Conservation (phyloP, 2,113 vertebrate species). For the Sardina pilchardus region DNA sequence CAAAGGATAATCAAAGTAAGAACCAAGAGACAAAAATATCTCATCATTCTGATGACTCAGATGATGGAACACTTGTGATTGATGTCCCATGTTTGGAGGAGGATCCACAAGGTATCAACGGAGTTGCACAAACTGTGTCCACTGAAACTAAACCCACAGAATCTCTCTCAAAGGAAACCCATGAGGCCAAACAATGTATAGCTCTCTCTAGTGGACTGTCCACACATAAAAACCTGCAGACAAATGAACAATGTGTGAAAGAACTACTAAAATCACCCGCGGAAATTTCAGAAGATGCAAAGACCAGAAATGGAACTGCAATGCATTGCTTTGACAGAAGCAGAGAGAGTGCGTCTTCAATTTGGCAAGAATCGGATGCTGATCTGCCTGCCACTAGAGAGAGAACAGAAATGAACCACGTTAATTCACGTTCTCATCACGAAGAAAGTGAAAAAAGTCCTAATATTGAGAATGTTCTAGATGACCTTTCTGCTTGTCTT, state of each 20-base stretch:
- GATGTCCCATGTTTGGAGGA: constrained; percentile 57
- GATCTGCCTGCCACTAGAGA: neutral
- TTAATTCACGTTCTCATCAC: neutral
- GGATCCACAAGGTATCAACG: neutral
- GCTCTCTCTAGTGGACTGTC: neutral
- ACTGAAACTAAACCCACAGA: neutral
- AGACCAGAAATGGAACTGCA: neutral
- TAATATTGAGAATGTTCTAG: constrained; percentile 33
- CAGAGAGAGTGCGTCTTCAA: neutral
- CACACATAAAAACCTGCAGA: neutral
- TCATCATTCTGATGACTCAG: constrained; percentile 59
- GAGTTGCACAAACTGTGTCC: neutral
- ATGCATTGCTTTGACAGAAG: neutral
- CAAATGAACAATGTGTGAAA: neutral
- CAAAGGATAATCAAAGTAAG: neutral
- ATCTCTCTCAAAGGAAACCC: neutral
- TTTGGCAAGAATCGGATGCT: neutral
- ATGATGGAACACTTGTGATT: constrained; percentile 69
- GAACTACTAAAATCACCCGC: neutral
- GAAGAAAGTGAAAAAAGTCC: constrained; percentile 10
- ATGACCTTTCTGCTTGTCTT: constrained; percentile 52
- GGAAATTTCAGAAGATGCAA: neutral
- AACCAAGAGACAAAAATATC: constrained; percentile 20
- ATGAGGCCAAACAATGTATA: neutral
- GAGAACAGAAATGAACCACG: neutral